Evolutionary conservation across 2,888 invertebrate genomes (phyloP).

Genomic region (Scaptomyza cyrtandrae): DNA sequence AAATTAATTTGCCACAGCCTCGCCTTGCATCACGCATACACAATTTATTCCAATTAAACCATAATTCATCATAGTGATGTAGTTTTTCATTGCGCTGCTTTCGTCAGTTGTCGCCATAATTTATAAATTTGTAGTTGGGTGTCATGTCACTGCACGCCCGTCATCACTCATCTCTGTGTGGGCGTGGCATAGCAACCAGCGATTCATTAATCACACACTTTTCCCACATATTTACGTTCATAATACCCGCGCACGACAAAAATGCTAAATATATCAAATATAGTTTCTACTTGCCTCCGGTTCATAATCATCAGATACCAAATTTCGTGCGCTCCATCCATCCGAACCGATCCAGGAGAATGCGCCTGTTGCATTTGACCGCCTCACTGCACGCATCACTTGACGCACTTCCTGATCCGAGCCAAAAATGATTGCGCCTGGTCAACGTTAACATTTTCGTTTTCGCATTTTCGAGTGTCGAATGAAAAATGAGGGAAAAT

Average conservation of each 20-base stretch:
- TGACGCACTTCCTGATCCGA: slow-evolving; percentile 98
- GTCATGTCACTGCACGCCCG: slow-evolving; percentile 47
- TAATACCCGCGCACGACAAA: slow-evolving; percentile 50
- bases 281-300: slow-evolving; percentile 87
- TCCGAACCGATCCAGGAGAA: slow-evolving; percentile 99
- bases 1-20: slow-evolving; percentile 60
- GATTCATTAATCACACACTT: slow-evolving; percentile 73
- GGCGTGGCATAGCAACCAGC: slow-evolving; percentile 35
- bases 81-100: slow-evolving; percentile 13
- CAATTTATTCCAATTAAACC: slow-evolving; percentile 80
- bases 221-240: slow-evolving; percentile 68
- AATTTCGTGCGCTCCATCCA: slow-evolving; percentile 95
- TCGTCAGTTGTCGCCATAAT: slow-evolving; percentile 50
- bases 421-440: slow-evolving; percentile 97
- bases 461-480: neutral
- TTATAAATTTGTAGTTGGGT: slow-evolving; percentile 65
- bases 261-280: neutral
- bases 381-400: slow-evolving; percentile 95
- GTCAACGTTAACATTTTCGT: neutral
- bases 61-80: slow-evolving; percentile 74
- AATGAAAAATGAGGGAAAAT: slow-evolving; percentile 2
- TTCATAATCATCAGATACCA: slow-evolving; percentile 95
- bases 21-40: slow-evolving; percentile 33
- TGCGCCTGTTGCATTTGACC: slow-evolving; percentile 93
- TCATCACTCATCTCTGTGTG: slow-evolving; percentile 23